Base-by-base conservation (phyloP, 1,140 invertebrate species). In the Cydia pomonella region DNA sequence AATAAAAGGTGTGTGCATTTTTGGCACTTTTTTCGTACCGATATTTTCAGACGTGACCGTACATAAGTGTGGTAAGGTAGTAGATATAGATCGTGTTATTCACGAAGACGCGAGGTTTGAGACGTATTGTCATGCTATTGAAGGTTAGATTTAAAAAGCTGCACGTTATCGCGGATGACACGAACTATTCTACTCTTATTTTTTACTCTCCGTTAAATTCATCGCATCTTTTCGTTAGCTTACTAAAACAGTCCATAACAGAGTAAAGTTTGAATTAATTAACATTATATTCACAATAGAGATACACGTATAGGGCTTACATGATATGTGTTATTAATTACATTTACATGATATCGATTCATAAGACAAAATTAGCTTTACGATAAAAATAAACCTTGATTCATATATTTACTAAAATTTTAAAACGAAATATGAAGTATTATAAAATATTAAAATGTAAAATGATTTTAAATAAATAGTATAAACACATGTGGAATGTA, bases 401-500 rank as follows among this genome's bases (percentile, higher is more conserved):
- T 29, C n/a, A 10, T 25, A 13, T 13, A 44, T 29, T 29, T 12
- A 13, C 9, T 18, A 44, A 71, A 72, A 4, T 47, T 27, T 66
- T 18, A 66, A 66, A 64, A 16, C 27, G 38, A 64, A 64, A 27
- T 21, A 33, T 18, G 25, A 50, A 13, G 44, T 50, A 53, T 27
- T 69, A 29, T 69, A 69, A 33, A 72, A 47, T 72, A 44, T 44
- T 44, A 53, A 73, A 50, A 21, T 73, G 72, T 73, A 50, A 73
- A 73, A 50, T 72, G 16, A 64, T 18, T 69, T 5, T 41, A 69
- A 69, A 69, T 16, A 69, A 50, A 47, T 78, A 76, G 64, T 75
- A 75, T 62, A 78, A 79, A 72, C 64, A 78, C 73, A 72, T 53
- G 80, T 80, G 84, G 80, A 85, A 85, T 84, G 84, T 84, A 81